A percentile compares a stretch with the other conserved stretches of the same genome.
Conservation (phyloP, 2,113 vertebrate genomes). For the Vombatus ursinus region DNA sequence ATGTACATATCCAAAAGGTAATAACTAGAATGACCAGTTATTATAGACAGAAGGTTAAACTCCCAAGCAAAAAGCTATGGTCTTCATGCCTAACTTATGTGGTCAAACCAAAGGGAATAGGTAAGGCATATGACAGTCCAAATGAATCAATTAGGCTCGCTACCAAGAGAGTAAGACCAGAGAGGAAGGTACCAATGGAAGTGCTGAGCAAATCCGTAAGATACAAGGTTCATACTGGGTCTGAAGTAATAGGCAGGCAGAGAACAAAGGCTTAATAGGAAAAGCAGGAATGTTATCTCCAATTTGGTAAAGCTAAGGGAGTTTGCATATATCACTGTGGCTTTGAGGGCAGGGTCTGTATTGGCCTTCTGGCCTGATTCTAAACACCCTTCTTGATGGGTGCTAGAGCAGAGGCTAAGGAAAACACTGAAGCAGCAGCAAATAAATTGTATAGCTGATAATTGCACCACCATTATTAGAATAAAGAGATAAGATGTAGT, state of each 20-base stretch:
- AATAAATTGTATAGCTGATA: neutral
- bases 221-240: neutral
- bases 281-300: neutral
- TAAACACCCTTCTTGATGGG: neutral
- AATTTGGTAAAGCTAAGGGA: neutral
- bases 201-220: neutral
- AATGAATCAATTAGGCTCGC: neutral
- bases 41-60: neutral
- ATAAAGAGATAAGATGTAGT: neutral
- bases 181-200: neutral
- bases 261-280: neutral
- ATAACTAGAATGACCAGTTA: neutral
- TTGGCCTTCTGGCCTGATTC: neutral
- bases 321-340: neutral
- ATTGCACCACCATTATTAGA: neutral
- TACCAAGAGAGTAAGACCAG: neutral
- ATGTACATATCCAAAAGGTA: neutral
- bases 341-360: neutral
- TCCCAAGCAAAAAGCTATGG: neutral
- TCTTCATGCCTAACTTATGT: neutral
- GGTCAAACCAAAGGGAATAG: neutral
- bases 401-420: neutral
- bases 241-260: neutral
- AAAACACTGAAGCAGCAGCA: neutral
- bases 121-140: neutral